Evolutionary conservation across 2,888 invertebrate species (phyloP).

Genomic region (Tetragonula carbonaria): DNA sequence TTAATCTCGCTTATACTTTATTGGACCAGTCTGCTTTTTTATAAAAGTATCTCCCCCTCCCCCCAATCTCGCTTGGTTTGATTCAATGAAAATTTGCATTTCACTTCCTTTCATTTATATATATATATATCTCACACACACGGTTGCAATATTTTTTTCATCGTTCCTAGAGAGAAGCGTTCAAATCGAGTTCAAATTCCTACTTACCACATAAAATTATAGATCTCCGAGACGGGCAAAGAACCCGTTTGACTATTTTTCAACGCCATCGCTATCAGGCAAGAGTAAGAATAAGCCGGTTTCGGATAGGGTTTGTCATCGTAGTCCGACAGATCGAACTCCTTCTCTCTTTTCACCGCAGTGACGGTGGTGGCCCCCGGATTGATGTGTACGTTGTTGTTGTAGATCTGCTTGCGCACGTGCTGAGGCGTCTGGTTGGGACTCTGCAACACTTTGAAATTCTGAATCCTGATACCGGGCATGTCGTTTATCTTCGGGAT

Average conservation of each 20-base stretch:
- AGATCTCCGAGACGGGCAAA: conserved; percentile 98
- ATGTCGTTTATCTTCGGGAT: conserved; percentile 72
- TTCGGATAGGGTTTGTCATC: conserved; percentile 92
- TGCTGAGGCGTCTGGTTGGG: conserved; percentile 77
- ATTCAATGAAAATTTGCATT: neutral
- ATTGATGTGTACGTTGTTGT: conserved; percentile 78
- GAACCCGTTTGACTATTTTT: conserved; percentile 98
- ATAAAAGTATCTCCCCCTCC: neutral
- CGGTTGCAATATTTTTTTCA: no score
- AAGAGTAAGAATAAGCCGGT: conserved; percentile 98
- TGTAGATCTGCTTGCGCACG: conserved; percentile 81
- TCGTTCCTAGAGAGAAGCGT: no score
- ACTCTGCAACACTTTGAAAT: conserved; percentile 78
- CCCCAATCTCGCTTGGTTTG: neutral
- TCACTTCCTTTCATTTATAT: neutral
- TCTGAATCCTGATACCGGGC: conserved; percentile 78
- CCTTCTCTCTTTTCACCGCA: conserved; percentile 77
- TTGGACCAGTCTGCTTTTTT: neutral
- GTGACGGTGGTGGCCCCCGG: conserved; percentile 60
- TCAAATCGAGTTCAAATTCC: neutral
- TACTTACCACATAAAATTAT: conserved; percentile 98
- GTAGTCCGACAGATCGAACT: conserved; percentile 82
- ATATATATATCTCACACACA: no score
- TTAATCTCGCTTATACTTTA: no score
- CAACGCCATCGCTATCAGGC: conserved; percentile 98